Base-by-base conservation (phyloP, 2,113 vertebrate genomes). In the Sceloporus undulatus region DNA sequence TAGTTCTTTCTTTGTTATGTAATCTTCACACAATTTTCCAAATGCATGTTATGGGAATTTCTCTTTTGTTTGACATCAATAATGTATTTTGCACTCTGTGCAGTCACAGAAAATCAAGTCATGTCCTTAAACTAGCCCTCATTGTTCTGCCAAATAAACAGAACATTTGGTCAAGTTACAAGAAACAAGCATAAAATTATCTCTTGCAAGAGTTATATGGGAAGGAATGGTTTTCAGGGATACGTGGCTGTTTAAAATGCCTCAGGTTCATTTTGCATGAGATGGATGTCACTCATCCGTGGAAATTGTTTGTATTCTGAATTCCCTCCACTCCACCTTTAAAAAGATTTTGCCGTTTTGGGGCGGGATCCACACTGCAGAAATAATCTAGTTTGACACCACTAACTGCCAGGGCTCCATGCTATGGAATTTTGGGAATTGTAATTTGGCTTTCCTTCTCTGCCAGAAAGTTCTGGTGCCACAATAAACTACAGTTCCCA, bases 31-130 rank as follows among this genome's bases (percentile, higher is more conserved):
- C 90, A 85, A 84, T 62, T 79, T 79, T 78, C 48, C 89, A 86
- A 85, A 89, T 91, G 27, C 52, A 34, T 91, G 16, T 42, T 79
- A 91, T 71, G 92, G 8, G 76, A 93, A 66, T 92, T 91, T 94
- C 78, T 89, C 78, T 90, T 93, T 91, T 83, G 56, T 82, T 93
- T 92, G 91, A 82, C 85, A 90, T 85, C 90, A 92, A 40, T 62
- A 87, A 71, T 4, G 38, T 56, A 90, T 93, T 87, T 48, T 68
- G 85, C 83, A 83, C 9, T 91, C 76, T 74, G 40, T 65, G n/a
- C 65, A 77, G 80, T 94, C 93, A 91, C 56, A 79, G 84, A 16
- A 11, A 92, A 88, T 95, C 76, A 88, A 38, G 25, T 88, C 87
- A 94, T n/a, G 75, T 89, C 52, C 10, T 38, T 29, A 82, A 8